A percentile compares a stretch with the other conserved stretches of the same genome.
Evolutionary conservation across 2,113 vertebrate genomes (phyloP).

Genomic region (Glareola pratincola): DNA sequence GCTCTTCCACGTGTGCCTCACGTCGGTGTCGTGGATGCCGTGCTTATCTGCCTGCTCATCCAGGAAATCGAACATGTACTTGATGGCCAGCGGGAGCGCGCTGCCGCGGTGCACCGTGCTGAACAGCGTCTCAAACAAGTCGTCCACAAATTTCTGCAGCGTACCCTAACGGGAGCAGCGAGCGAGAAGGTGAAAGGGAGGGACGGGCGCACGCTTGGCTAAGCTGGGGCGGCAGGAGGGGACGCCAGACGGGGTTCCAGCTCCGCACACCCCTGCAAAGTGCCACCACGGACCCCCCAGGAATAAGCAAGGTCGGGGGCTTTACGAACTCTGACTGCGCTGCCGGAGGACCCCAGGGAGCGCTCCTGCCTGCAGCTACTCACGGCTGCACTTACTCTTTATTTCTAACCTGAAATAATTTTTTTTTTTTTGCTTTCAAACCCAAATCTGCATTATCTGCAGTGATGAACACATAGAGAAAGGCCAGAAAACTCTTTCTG

Average conservation of each 20-base stretch:
- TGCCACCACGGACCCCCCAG: accelerated
- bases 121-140: conserved; percentile 97
- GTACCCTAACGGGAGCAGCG: conserved; percentile 81
- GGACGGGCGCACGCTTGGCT: not conserved
- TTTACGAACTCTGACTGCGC: accelerated
- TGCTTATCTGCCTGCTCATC: conserved; percentile 98
- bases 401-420: not conserved
- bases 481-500: not conserved
- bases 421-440: not conserved
- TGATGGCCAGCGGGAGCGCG: conserved; percentile 94
- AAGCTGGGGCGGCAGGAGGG: not conserved
- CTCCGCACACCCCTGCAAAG: not conserved
- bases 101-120: conserved; percentile 96
- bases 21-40: conserved; percentile 92
- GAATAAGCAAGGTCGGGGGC: accelerated
- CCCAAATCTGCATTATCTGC: not conserved
- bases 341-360: not conserved
- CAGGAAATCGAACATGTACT: conserved; percentile 99
- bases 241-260: not conserved
- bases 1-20: conserved; percentile 99
- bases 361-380: not conserved
- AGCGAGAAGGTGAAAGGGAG: not conserved
- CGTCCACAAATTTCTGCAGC: conserved; percentile 97
- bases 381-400: not conserved
- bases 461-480: accelerated